A percentile compares a stretch with the other conserved stretches of the same genome.
Conservation (phyloP, 2,113 vertebrate genomes). For the Microtus montanus region DNA sequence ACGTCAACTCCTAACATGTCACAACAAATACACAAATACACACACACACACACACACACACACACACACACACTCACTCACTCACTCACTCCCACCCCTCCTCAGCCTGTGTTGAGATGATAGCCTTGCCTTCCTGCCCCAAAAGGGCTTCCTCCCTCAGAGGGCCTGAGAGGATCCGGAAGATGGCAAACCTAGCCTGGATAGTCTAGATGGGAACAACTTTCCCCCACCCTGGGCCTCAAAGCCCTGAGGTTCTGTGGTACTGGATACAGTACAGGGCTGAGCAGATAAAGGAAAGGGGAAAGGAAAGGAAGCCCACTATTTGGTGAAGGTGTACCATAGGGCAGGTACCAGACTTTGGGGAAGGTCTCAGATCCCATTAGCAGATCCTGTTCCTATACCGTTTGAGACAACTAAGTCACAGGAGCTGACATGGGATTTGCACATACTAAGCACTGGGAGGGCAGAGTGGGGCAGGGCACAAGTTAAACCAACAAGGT, state of each 20-base stretch:
- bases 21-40: neutral
- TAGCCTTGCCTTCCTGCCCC: slow-evolving; percentile 24
- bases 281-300: neutral
- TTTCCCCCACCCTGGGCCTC: neutral
- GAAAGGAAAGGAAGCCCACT: neutral
- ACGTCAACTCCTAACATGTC: slow-evolving; percentile 79
- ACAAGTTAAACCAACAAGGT: neutral
- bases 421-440: slow-evolving; percentile 22
- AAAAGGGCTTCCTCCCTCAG: slow-evolving; percentile 35
- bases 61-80: neutral
- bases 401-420: neutral
- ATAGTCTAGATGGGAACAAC: slow-evolving; percentile 31
- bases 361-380: slow-evolving; percentile 32
- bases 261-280: slow-evolving; percentile 67
- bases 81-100: neutral
- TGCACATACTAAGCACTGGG: neutral
- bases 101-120: slow-evolving; percentile 55
- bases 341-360: slow-evolving; percentile 30
- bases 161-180: slow-evolving; percentile 21
- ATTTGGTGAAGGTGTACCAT: neutral
- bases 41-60: neutral
- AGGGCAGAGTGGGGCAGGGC: neutral
- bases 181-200: slow-evolving; percentile 34
- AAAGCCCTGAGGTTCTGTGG: slow-evolving; percentile 70
- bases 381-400: slow-evolving; percentile 1